These are phyloP conservation scores for Tethea ocularis DNA, from an alignment of 2,888 invertebrate species.

Conservation along the genomic window DNA sequence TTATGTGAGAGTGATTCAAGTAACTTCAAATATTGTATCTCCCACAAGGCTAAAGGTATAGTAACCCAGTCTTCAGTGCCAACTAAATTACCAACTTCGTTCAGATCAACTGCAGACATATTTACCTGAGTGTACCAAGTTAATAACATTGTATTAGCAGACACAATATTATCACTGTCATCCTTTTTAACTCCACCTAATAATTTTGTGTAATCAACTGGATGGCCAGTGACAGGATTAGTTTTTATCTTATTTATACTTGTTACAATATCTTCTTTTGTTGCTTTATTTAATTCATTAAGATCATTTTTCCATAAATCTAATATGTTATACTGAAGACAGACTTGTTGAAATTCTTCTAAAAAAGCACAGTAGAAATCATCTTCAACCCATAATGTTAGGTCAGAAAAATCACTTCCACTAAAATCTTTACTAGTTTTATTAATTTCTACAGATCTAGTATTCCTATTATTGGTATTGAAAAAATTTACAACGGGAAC, in stretches of 20 bases:
- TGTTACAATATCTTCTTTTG: slow-evolving; percentile 84
- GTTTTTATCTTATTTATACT: slow-evolving; percentile 83
- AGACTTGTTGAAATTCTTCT: slow-evolving; percentile 84
- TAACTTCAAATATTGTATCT: slow-evolving; percentile 79
- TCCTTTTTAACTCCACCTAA: slow-evolving; percentile 85
- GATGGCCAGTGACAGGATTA: slow-evolving; percentile 87
- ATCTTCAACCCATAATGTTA: slow-evolving; percentile 81
- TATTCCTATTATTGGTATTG: slow-evolving; percentile 41
- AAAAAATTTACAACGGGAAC: slow-evolving; percentile 74
- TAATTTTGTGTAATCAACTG: slow-evolving; percentile 84
- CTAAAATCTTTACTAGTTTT: slow-evolving; percentile 38
- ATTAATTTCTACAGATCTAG: slow-evolving; percentile 46
- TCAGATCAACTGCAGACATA: slow-evolving; percentile 86
- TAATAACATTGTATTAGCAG: slow-evolving; percentile 85
- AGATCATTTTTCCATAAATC: slow-evolving; percentile 88
- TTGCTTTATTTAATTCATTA: slow-evolving; percentile 76
- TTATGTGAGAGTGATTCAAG: slow-evolving; percentile 62
- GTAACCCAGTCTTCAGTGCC: slow-evolving; percentile 91
- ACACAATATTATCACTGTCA: slow-evolving; percentile 83
- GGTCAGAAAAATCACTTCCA: slow-evolving; percentile 76
- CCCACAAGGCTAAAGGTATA: slow-evolving; percentile 84
- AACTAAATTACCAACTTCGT: slow-evolving; percentile 87
- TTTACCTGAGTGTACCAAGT: slow-evolving; percentile 87
- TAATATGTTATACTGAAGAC: slow-evolving; percentile 86
- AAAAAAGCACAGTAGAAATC: slow-evolving; percentile 86